These are phyloP conservation scores for Eupithecia subumbrata DNA, from an alignment of 2,888 invertebrate genomes.

Conservation along the genomic window DNA sequence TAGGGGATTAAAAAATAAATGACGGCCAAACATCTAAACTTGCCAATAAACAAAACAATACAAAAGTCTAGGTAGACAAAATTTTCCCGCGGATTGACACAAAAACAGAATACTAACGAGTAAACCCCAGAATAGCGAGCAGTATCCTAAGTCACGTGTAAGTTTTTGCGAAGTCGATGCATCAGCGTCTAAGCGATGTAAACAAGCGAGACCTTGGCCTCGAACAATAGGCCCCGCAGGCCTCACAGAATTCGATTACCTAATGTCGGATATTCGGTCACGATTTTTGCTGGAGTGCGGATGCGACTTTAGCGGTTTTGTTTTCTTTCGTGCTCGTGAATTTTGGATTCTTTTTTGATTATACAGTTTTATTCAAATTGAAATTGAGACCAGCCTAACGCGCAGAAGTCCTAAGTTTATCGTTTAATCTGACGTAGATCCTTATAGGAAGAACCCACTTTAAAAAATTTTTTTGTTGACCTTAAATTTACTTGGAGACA, in stretches of 20 bases:
- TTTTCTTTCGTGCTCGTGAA: neutral
- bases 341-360: neutral
- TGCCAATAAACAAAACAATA: neutral
- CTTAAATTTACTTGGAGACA: slow-evolving; percentile 12
- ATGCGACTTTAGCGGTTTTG: neutral
- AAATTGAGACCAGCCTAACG: neutral
- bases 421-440: slow-evolving; percentile 13
- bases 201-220: slow-evolving; percentile 80
- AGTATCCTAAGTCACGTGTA: slow-evolving; percentile 41
- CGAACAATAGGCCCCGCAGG: slow-evolving; percentile 76
- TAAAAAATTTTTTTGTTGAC: neutral
- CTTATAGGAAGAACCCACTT: slow-evolving; percentile 28
- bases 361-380: neutral
- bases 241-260: slow-evolving; percentile 78
- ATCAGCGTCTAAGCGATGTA: slow-evolving; percentile 65
- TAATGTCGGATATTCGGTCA: slow-evolving; percentile 72
- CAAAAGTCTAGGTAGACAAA: neutral
- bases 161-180: slow-evolving; percentile 57
- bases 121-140: neutral
- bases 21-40: neutral
- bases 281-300: slow-evolving; percentile 65
- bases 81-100: neutral
- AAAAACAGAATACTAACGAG: neutral
- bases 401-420: neutral
- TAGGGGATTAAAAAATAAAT: neutral